Conservation (phyloP, 2,888 invertebrate species). For the Loripinus fragilis region DNA sequence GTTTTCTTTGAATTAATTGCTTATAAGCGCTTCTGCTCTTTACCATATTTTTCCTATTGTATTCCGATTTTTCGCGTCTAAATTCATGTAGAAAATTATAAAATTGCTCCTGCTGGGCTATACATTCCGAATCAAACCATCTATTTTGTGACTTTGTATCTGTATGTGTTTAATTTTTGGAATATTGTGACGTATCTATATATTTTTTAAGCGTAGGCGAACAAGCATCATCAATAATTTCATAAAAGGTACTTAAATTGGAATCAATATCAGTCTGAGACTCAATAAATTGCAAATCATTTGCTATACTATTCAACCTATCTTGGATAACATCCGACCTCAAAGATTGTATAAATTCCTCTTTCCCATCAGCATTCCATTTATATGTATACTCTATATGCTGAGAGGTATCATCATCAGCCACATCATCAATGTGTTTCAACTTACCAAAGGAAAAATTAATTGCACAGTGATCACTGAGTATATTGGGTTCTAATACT, state of each 20-base stretch:
- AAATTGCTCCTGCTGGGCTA: slow-evolving; percentile 3
- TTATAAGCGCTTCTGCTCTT: slow-evolving; percentile 19
- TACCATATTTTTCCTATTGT: slow-evolving; percentile 13
- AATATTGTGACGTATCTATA: background rate
- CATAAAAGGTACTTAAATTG: slow-evolving; percentile 14
- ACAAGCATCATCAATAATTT: slow-evolving; percentile 12
- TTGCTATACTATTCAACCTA: background rate
- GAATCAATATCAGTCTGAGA: background rate
- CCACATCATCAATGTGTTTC: background rate
- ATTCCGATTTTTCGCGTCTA: background rate
- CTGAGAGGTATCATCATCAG: background rate
- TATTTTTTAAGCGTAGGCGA: background rate
- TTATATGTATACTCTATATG: slow-evolving; percentile 12
- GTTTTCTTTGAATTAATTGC: background rate
- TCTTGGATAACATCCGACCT: slow-evolving; percentile 1
- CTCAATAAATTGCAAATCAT: background rate
- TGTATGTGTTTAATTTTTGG: background rate
- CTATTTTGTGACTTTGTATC: background rate
- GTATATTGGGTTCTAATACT: slow-evolving; percentile 27
- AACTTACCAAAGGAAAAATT: slow-evolving; percentile 9
- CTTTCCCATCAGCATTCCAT: slow-evolving; percentile 19
- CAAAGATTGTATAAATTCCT: background rate
- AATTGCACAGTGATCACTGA: slow-evolving; percentile 27
- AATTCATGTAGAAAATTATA: slow-evolving; percentile 2
- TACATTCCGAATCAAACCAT: slow-evolving; percentile 31